A percentile compares a stretch with the other conserved stretches of the same genome.
phyloP scores from a whole-genome alignment of 1,140 invertebrate species.

The Aphelenchoides fujianensis region DNA sequence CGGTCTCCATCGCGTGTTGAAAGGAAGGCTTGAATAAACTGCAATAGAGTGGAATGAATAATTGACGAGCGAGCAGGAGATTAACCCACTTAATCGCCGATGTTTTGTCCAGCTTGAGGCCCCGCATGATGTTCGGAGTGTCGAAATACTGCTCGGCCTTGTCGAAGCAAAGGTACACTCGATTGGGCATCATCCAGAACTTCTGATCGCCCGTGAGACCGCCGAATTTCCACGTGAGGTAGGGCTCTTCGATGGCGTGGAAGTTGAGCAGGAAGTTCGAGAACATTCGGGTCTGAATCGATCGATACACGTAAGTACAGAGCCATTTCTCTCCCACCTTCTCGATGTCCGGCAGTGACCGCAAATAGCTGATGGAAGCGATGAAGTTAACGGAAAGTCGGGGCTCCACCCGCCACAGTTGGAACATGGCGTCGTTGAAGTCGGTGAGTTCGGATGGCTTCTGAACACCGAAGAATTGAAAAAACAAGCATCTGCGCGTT shows the following conservation, averaged over 20 bases:
- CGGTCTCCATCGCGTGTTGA: constrained; percentile 24
- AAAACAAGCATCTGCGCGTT: no score
- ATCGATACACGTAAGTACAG: constrained; percentile 19
- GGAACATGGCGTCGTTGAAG: constrained; percentile 37
- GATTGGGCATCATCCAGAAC: constrained; percentile 41
- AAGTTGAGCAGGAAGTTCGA: constrained; percentile 30
- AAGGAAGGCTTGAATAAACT: constrained; percentile 33
- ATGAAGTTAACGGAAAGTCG: constrained; percentile 33
- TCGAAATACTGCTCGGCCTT: constrained; percentile 30
- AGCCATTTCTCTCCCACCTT: constrained; percentile 24
- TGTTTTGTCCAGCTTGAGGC: constrained; percentile 32
- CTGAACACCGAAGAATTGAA: constrained; percentile 25
- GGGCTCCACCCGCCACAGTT: constrained; percentile 35
- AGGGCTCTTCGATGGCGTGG: constrained; percentile 38
- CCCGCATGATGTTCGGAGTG: constrained; percentile 26
- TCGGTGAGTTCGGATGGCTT: constrained; percentile 31
- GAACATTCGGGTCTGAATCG: constrained; percentile 32
- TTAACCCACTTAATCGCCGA: constrained; percentile 31
- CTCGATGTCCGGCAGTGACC: constrained; percentile 6
- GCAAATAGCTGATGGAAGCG: constrained; percentile 12
- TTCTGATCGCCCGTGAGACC: constrained; percentile 5
- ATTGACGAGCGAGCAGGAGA: not conserved
- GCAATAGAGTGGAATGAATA: no score
- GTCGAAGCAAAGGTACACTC: constrained; percentile 27
- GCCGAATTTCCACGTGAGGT: constrained; percentile 34